Evolutionary conservation across 2,797 vertebrate species (phyloP).

Genomic region (Sebastes minor): DNA sequence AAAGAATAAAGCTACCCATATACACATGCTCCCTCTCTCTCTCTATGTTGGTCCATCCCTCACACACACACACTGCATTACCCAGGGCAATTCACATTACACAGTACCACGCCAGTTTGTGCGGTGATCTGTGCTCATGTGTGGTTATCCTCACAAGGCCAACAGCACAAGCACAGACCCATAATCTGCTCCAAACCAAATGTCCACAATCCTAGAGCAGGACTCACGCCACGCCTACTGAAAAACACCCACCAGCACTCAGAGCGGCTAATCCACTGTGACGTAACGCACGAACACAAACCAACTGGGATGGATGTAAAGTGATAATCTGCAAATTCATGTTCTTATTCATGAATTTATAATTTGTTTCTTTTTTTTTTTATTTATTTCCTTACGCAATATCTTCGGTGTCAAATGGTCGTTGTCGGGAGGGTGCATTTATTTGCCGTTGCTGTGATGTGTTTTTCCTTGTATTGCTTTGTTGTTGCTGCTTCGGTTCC

Average conservation of each 20-base stretch:
- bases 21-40: neutral
- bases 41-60: neutral
- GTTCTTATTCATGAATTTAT: neutral
- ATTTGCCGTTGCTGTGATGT: neutral
- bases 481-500: neutral
- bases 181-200: conserved; percentile 62
- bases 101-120: conserved; percentile 26
- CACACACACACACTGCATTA: conserved; percentile 1
- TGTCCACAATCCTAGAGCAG: conserved; percentile 44
- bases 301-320: conserved; percentile 5
- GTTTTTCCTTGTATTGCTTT: conserved; percentile 1
- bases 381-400: neutral
- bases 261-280: conserved; percentile 42
- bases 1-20: conserved; percentile 62
- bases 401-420: neutral
- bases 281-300: conserved; percentile 26
- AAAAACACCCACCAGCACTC: conserved; percentile 26
- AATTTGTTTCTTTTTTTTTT: neutral
- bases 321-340: conserved; percentile 25
- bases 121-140: conserved; percentile 48
- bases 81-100: conserved; percentile 13
- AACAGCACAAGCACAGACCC: conserved; percentile 22
- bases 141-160: conserved; percentile 44
- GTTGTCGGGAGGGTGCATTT: neutral
- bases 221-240: conserved; percentile 24